These are phyloP conservation scores for Drosophila leontia DNA, from an alignment of 1,140 invertebrate genomes.

Conservation along the genomic window DNA sequence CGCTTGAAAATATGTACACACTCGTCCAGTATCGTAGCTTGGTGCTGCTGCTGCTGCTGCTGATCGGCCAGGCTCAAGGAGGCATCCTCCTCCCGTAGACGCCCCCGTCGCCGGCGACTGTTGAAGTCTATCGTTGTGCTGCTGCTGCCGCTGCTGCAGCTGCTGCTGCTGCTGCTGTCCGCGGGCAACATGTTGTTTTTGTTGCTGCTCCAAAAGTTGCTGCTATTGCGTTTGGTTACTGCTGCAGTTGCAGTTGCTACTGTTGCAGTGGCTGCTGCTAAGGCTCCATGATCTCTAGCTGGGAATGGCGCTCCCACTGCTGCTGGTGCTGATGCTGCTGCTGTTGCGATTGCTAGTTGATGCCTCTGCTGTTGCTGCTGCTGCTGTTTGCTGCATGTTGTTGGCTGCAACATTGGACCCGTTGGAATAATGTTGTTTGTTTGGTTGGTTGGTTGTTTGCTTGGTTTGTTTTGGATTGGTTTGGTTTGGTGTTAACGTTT, in stretches of 20 bases:
- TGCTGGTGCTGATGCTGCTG: slow-evolving; percentile 34
- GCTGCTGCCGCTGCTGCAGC: slow-evolving; percentile 32
- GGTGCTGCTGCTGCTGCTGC: slow-evolving; percentile 40
- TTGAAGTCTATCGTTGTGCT: slow-evolving; percentile 84
- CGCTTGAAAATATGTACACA: slow-evolving; percentile 82
- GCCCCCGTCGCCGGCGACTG: slow-evolving; percentile 79
- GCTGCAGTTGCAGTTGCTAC: slow-evolving; percentile 24
- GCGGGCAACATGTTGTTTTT: slow-evolving; percentile 58
- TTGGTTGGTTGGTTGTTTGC: slow-evolving; percentile 29
- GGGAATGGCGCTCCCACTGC: slow-evolving; percentile 32
- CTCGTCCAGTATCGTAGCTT: slow-evolving; percentile 77
- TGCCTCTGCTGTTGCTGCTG: slow-evolving; percentile 59
- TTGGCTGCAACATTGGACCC: slow-evolving; percentile 81
- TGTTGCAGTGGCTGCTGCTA: slow-evolving; percentile 32
- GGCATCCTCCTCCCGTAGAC: slow-evolving; percentile 62
- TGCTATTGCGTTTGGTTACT: slow-evolving; percentile 38
- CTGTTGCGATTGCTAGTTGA: slow-evolving; percentile 45
- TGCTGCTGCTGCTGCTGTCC: slow-evolving; percentile 31
- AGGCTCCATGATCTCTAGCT: slow-evolving; percentile 54
- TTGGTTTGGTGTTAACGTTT: slow-evolving; percentile 67
- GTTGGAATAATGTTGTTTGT: slow-evolving; percentile 59
- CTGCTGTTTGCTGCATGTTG: slow-evolving; percentile 77
- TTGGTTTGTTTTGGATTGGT: slow-evolving; percentile 25
- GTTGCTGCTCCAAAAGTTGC: slow-evolving; percentile 34
- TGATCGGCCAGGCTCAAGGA: slow-evolving; percentile 10